These are phyloP conservation scores for Heliothis virescens DNA, from an alignment of 1,140 invertebrate genomes.

Conservation along the genomic window DNA sequence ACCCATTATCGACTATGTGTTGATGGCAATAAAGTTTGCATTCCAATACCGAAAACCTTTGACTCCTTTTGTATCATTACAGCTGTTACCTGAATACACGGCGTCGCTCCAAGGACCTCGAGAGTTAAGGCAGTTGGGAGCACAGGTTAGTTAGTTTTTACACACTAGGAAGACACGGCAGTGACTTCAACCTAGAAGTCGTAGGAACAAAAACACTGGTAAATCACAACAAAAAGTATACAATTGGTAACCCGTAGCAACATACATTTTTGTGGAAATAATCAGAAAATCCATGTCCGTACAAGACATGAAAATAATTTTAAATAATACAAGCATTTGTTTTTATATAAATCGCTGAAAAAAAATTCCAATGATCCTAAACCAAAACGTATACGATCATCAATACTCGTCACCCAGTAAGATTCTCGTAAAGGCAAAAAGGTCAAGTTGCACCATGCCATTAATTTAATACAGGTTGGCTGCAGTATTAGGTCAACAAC, in stretches of 20 bases:
- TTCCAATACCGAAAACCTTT: background rate
- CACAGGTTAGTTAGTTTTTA: conserved; percentile 58
- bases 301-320: background rate
- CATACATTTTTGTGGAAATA: no score
- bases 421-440: background rate
- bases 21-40: background rate
- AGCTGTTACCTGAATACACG: conserved; percentile 76
- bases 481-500: conserved; percentile 6
- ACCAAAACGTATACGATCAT: no score
- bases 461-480: conserved; percentile 7
- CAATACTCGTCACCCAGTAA: no score
- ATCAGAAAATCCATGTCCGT: no score
- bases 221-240: no score
- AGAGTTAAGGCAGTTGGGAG: conserved; percentile 64
- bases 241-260: no score
- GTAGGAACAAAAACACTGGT: no score
- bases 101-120: conserved; percentile 64
- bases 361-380: no score
- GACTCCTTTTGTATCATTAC: conserved; percentile 33
- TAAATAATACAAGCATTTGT: no score
- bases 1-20: background rate
- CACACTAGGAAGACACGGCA: background rate
- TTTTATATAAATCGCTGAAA: no score
- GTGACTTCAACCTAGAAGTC: background rate
- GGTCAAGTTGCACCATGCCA: conserved; percentile 5